A percentile compares a stretch with the other conserved stretches of the same genome.
phyloP scores from a whole-genome alignment of 2,797 vertebrate species.

The Capromys pilorides region DNA sequence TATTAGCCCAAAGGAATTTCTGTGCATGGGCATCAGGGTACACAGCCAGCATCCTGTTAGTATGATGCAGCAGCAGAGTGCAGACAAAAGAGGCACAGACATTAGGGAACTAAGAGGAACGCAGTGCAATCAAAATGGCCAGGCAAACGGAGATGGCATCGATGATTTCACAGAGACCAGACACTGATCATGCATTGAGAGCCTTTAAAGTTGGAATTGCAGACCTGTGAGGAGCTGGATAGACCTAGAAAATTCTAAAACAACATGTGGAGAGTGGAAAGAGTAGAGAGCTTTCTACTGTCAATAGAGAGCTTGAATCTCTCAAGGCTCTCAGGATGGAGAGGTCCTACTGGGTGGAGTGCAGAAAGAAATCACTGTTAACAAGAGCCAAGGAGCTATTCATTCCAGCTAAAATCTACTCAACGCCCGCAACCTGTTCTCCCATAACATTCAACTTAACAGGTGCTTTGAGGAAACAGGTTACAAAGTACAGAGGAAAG shows the following conservation, averaged over 20 bases:
- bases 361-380: neutral
- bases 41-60: neutral
- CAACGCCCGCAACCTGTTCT: neutral
- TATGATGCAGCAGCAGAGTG: neutral
- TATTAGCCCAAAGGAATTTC: neutral
- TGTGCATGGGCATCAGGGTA: neutral
- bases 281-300: neutral
- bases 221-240: neutral
- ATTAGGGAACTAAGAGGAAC: too few species aligned
- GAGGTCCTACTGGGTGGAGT: neutral
- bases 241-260: neutral
- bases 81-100: neutral
- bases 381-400: constrained; percentile 14
- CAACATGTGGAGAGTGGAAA: neutral
- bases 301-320: neutral
- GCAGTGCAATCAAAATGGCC: neutral
- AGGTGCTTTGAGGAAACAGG: neutral
- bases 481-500: neutral
- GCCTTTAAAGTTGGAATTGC: neutral
- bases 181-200: neutral
- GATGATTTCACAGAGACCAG: neutral
- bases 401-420: neutral
- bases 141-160: neutral
- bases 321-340: neutral
- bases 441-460: neutral